Evolutionary conservation across 2,888 invertebrate species (phyloP), one percentile per base, ranked within the genome.

Genomic region (Heliconius ismenius): DNA sequence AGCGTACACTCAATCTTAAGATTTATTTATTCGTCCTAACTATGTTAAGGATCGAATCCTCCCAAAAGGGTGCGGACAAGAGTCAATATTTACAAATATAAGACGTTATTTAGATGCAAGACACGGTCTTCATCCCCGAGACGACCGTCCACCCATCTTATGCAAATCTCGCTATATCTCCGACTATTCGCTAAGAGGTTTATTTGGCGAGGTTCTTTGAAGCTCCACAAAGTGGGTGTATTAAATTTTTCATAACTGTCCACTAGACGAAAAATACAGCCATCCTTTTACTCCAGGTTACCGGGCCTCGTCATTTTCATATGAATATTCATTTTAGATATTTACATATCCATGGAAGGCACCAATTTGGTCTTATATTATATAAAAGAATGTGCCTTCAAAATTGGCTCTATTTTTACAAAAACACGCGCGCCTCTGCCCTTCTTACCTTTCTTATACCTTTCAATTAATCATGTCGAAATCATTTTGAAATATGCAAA

Each of bases 61-160:
- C 89, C 90, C 87, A 87, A 90, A 91, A 67, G 92, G 91, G 91
- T 91, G 88, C 88, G 89, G 90, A 86, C 85, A 86, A 88, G 87
- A 90, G 93, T 91, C 91, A 93, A 94, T 94, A 92, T 94, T 93
- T 92, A 92, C 91, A 90, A 91, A 92, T 90, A 92, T 93, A 93
- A 93, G 91, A 90, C 91, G 91, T 89, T 92, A 93, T 93, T 93
- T 92, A 91, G 91, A 93, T 93, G 92, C 93, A 85, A 88, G 90
- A 91, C 93, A 92, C 92, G 93, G 91, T 89, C 90, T 86, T 84
- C 87, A 86, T 86, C 86, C 88, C 87, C 85, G 86, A 79, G 87
- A 87, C 84, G 87, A 85, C 86, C 87, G 86, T 86, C 86, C 86
- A 83, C 87, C 88, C 89, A 90, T 89, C 89, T 91, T 91, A 92